phyloP scores from a whole-genome alignment of 1,140 invertebrate genomes.

The Neodiprion lecontei region DNA sequence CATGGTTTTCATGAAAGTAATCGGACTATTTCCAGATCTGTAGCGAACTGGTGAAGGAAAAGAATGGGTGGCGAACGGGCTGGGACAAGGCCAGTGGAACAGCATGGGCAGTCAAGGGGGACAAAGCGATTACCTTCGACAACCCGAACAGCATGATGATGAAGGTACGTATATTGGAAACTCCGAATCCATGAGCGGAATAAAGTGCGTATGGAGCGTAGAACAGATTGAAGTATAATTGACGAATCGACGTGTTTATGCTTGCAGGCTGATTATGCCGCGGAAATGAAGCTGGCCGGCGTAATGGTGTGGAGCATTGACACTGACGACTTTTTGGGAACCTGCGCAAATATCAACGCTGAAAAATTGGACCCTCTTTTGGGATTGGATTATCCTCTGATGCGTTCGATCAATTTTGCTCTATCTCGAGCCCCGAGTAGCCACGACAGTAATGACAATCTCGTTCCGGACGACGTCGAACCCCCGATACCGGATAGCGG shows the following conservation, averaged over 20 bases:
- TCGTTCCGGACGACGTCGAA: not conserved
- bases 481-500: not conserved
- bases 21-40: constrained; percentile 65
- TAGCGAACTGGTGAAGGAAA: constrained; percentile 61
- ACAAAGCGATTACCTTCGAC: constrained; percentile 70
- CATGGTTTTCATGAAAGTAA: not conserved
- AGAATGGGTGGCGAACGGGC: constrained; percentile 60
- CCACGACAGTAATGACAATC: not conserved
- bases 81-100: constrained; percentile 70
- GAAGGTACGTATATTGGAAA: constrained; percentile 62
- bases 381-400: constrained; percentile 63
- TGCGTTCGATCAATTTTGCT: constrained; percentile 70
- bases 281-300: constrained; percentile 72
- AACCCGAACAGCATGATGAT: constrained; percentile 67
- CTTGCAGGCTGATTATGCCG: constrained; percentile 51
- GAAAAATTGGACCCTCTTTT: constrained; percentile 35
- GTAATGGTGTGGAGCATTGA: constrained; percentile 86
- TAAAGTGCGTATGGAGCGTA: too few species aligned
- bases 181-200: too few species aligned
- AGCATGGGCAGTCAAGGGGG: constrained; percentile 65
- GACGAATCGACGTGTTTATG: too few species aligned
- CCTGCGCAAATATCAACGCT: constrained; percentile 60
- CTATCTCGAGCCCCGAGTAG: constrained; percentile 39
- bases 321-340: constrained; percentile 77
- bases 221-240: too few species aligned